Conservation (phyloP, 2,113 vertebrate genomes). For the Myodes glareolus region DNA sequence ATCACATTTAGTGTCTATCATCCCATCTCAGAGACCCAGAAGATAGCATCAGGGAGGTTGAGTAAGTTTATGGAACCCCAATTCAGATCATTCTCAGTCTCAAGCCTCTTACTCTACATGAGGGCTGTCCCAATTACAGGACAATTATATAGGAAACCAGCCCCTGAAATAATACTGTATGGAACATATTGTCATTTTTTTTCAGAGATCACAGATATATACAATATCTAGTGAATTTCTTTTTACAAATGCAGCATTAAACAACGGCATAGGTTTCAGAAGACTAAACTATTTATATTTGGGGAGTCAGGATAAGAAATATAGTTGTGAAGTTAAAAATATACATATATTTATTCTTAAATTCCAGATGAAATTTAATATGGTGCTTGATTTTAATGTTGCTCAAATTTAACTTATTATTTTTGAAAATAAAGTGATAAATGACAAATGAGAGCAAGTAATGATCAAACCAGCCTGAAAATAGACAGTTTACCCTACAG, state of each 20-base stretch:
- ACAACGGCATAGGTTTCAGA: background rate
- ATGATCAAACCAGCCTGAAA: background rate
- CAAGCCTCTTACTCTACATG: background rate
- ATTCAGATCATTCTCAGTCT: background rate
- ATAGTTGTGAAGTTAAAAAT: background rate
- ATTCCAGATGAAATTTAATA: background rate
- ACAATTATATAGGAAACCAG: background rate
- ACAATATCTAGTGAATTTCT: background rate
- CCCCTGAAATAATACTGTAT: background rate
- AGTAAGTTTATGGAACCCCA: background rate
- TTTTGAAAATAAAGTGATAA: conserved; percentile 5
- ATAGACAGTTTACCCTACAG: background rate
- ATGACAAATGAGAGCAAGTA: background rate
- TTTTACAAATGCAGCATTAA: background rate
- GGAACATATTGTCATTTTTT: background rate
- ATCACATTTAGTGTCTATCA: background rate
- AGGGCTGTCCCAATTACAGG: background rate
- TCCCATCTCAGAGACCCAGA: background rate
- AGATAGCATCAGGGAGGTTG: background rate
- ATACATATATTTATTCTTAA: background rate
- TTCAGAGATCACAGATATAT: background rate
- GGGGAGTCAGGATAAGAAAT: background rate
- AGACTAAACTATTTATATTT: background rate
- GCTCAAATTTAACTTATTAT: background rate
- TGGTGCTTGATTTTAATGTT: background rate